Conservation (phyloP, 2,888 invertebrate species). For the Cephus sareptanus region DNA sequence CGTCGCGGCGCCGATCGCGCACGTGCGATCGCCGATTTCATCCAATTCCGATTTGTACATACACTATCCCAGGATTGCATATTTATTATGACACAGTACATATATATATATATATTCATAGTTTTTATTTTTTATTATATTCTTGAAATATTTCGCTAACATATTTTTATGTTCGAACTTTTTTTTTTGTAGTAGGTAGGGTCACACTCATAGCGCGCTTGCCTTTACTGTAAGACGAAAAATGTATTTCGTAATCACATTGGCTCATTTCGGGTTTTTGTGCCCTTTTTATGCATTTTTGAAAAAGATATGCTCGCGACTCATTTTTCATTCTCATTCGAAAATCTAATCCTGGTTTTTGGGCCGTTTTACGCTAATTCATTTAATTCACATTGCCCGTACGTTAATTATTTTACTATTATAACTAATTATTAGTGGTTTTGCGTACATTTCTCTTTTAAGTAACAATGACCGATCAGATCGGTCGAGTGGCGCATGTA, state of each 20-base stretch:
- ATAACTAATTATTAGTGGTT: background rate
- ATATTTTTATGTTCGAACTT: conserved; percentile 22
- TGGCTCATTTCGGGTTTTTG: background rate
- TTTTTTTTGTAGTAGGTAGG: background rate
- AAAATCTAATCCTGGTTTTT: background rate
- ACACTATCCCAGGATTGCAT: conserved; percentile 44
- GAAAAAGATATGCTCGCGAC: background rate
- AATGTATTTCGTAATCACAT: background rate
- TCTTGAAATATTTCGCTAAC: conserved; percentile 20
- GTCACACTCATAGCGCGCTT: conserved; percentile 5
- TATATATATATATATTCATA: conserved; percentile 13
- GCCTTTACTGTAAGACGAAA: conserved; percentile 28
- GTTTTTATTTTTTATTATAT: conserved; percentile 26
- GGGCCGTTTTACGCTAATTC: background rate
- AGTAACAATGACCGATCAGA: background rate
- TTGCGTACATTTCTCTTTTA: background rate
- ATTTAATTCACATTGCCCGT: background rate
- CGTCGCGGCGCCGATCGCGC: conserved; percentile 18
- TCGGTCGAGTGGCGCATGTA: background rate
- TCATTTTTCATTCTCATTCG: background rate
- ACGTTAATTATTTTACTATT: background rate
- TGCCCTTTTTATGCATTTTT: background rate
- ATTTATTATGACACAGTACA: conserved; percentile 44
- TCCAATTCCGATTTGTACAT: conserved; percentile 43
- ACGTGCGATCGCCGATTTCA: conserved; percentile 33